Evolutionary conservation across 2,888 invertebrate species (phyloP).

Genomic region (Hemicrepidius hirtus): DNA sequence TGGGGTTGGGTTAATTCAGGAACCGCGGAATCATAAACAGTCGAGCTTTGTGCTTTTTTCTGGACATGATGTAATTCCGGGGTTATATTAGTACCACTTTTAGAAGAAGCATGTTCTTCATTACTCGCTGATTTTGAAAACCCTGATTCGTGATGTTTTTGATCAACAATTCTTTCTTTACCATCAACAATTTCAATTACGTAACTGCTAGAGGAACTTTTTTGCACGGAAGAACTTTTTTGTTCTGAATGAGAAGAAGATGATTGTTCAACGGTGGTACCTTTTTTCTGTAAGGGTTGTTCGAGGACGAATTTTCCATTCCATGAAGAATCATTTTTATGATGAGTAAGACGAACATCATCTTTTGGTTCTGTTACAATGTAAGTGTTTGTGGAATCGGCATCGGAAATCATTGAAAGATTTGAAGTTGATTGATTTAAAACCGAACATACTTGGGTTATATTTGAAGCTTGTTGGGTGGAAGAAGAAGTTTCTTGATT

Average conservation of each 20-base stretch:
- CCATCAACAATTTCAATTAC: slow-evolving; percentile 80
- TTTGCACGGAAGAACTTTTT: slow-evolving; percentile 75
- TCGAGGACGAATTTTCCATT: slow-evolving; percentile 73
- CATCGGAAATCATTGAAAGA: slow-evolving; percentile 61
- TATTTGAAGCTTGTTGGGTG: slow-evolving; percentile 61
- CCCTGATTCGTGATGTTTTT: slow-evolving; percentile 77
- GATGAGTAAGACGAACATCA: slow-evolving; percentile 66
- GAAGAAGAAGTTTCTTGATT: slow-evolving; percentile 63
- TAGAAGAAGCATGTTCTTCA: slow-evolving; percentile 75
- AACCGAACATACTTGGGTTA: slow-evolving; percentile 68
- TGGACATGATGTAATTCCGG: slow-evolving; percentile 75
- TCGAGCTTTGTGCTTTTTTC: slow-evolving; percentile 74
- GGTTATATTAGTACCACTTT: slow-evolving; percentile 76
- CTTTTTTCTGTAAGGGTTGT: slow-evolving; percentile 59
- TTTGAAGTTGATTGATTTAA: slow-evolving; percentile 67
- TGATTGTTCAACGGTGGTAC: slow-evolving; percentile 62
- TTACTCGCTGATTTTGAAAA: slow-evolving; percentile 67
- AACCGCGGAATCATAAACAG: slow-evolving; percentile 76
- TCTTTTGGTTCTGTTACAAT: slow-evolving; percentile 70
- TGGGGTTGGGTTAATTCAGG: slow-evolving; percentile 71
- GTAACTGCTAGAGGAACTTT: slow-evolving; percentile 79
- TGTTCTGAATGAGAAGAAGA: slow-evolving; percentile 71
- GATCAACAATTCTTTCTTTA: slow-evolving; percentile 77
- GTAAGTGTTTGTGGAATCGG: slow-evolving; percentile 67
- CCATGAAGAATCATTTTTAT: slow-evolving; percentile 72